Evolutionary conservation across 2,888 invertebrate genomes (phyloP), one percentile per base, ranked within the genome.

Genomic region (Chesias legatella): DNA sequence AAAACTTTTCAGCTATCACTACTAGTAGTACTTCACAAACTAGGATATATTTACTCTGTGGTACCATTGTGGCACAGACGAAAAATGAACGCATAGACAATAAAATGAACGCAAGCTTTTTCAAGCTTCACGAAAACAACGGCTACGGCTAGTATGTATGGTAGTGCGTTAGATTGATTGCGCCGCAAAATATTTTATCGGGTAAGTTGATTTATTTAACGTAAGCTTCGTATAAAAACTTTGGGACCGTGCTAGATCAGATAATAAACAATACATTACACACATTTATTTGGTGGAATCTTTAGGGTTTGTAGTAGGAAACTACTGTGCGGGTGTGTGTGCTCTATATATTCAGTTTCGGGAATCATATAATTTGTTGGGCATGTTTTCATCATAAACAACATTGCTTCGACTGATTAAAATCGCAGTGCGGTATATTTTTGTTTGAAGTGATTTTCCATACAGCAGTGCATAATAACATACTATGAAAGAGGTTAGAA

Each of bases 161-260:
- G 79, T 81, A 89, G 89, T 89, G 86, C 83, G 88, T 90, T 90
- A 88, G 88, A 88, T 86, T 88, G 90, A 90, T 89, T 90, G 90
- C 90, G 90, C 89, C 89, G 90, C 88, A 89, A 88, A 81, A 83
- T 79, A 80, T 79, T 77, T 80, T 79, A 76, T 72, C 73, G 77
- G 84, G 89, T 89, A 76, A 80, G 86, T 70, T 60, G 45, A 32
- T 63, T 47, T 43, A 51, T 47, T 44, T 54, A 48, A 45, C 28
- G 26, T 9, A 6, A 24, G 32, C 8, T 38, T 34, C 27, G 24
- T 17, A 7, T 10, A 29, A 10, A 1, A 35, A 10, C 5, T 26
- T 43, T 33, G 25, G 10, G 25, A 10, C 24, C 23, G 6, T 7
- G 23, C 28, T 6, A 7, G 20, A 40, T 33, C 29, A 10, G 10